Evolutionary conservation across 1,140 invertebrate genomes (phyloP), one percentile per base, ranked within the genome.

Genomic region (Neodiprion pinetum): DNA sequence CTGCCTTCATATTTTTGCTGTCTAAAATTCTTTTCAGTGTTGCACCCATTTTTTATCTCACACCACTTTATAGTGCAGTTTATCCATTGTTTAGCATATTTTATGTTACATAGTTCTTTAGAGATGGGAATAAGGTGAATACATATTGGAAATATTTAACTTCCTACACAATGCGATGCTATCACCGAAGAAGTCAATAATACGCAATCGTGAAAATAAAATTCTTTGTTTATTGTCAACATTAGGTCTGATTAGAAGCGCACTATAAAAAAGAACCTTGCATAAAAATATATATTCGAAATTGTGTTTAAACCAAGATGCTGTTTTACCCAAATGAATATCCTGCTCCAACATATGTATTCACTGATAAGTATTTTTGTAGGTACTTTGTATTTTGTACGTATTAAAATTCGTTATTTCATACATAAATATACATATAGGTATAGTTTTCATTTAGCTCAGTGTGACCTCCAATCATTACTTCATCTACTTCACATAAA

Each of bases 371-470:
- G 47, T n/a, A 28, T 28, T 69, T 12, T 71, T 71, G 40, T 71
- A 48, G 40, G 4, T 71, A 71, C n/a, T 48, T 69, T 14, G 70
- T 48, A 8, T 69, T 69, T 69, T 71, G 28, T 71, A 48, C 0
- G 11, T 48, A 17, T 23, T 7, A 71, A n/a, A 23, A 40, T 71
- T 71, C 17, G 70, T 48, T 47, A 69, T 47, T 11, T 71, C 40
- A n/a, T 48, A 40, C 28, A 40, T 40, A 40, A 4, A 40, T 40
- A 40, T 71, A 61, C 11, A 9, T 61, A 14, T 17, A 5, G 28
- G 28, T 61, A 61, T 65, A 48, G 70, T 73, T 70, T 76, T 76
- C 69, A 74, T 74, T 74, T 76, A 74, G 74, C 74, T 75, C 74
- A 75, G 71, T 75, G 74, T 75, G 71, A 70, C 74, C 53, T 70